Evolutionary conservation across 2,113 vertebrate species (phyloP).

Genomic region (Limnothrissa miodon): DNA sequence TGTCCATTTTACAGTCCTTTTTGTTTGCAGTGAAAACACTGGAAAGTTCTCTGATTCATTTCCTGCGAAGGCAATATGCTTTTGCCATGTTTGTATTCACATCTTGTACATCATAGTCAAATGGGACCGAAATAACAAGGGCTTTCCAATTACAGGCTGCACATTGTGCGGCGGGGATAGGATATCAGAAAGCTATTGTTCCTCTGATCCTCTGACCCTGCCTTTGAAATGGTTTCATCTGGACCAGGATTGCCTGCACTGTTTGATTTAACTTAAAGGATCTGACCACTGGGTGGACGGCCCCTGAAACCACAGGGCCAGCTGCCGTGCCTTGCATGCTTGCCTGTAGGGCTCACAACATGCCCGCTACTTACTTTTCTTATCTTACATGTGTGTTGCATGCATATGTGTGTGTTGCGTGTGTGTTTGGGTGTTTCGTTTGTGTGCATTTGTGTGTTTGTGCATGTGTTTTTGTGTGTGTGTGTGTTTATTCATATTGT

Average conservation of each 20-base stretch:
- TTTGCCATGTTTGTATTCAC: conserved; percentile 68
- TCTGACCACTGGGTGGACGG: conserved; percentile 59
- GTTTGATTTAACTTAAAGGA: conserved; percentile 73
- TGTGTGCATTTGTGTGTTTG: not conserved
- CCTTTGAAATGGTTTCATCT: conserved; percentile 70
- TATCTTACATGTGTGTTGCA: not conserved
- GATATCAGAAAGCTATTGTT: conserved; percentile 72
- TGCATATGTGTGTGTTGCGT: not conserved
- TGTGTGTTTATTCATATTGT: not conserved
- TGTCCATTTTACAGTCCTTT: conserved; percentile 44
- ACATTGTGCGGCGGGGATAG: conserved; percentile 66
- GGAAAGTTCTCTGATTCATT: conserved; percentile 59
- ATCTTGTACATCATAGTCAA: conserved; percentile 73
- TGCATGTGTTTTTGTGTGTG: not conserved
- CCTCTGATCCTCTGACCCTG: conserved; percentile 67
- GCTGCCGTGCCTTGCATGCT: not conserved
- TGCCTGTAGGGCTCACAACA: not conserved
- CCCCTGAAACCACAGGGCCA: conserved; percentile 55
- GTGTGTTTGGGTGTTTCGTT: not conserved
- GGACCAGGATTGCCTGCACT: conserved; percentile 67
- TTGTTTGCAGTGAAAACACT: conserved; percentile 58
- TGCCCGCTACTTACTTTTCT: not conserved
- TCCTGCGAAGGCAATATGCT: conserved; percentile 55
- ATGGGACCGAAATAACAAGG: conserved; percentile 74
- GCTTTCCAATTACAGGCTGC: conserved; percentile 71